Evolutionary conservation across 2,888 invertebrate genomes (phyloP), one percentile per base, ranked within the genome.

Genomic region (Cheilosia pagana): DNA sequence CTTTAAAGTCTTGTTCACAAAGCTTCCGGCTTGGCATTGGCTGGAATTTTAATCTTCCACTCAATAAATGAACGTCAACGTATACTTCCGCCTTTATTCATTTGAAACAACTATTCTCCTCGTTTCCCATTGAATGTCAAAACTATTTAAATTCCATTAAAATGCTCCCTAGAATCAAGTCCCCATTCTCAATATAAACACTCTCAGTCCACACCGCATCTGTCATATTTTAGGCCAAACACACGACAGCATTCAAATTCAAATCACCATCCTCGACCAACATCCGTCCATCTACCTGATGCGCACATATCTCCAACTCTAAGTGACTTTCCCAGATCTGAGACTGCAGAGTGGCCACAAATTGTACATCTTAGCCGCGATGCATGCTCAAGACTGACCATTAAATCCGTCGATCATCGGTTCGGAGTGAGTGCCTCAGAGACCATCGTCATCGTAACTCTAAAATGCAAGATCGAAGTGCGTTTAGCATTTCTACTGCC

Each of bases 401-500:
- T 82, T 82, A 82, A 78, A 55, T 67, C 62, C 25, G 25, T 48
- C 39, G 53, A 53, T 60, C 60, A 67, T 78, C 77, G 25, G 55
- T 50, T 82, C 25, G 12, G 41, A 41, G 28, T 52, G 45, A 65
- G 62, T 70, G 39, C 31, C 25, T 19, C 25, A 57, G 35, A 70
- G 41, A 67, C 21, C 28, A 59, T 50, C 53, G 50, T 48, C 53
- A 41, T 55, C 48, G 63, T 41, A 31, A 75, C 14, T 14, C 16
- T 57, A 57, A 52, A 59, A 81, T 62, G 55, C 45, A 68, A 81
- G 39, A 81, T 76, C 81, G 50, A 76, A 52, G 48, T 78, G 78
- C 59, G 63, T 63, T 78, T 57, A 48, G 62, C 43, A 35, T 63
- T 41, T 35, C 35, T 31, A 12, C 14, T 21, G 21, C 28, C 65